A percentile compares a stretch with the other conserved stretches of the same genome.
These are phyloP conservation scores for Mechanitis mazaeus DNA, from an alignment of 2,888 invertebrate species.

Conservation along the genomic window DNA sequence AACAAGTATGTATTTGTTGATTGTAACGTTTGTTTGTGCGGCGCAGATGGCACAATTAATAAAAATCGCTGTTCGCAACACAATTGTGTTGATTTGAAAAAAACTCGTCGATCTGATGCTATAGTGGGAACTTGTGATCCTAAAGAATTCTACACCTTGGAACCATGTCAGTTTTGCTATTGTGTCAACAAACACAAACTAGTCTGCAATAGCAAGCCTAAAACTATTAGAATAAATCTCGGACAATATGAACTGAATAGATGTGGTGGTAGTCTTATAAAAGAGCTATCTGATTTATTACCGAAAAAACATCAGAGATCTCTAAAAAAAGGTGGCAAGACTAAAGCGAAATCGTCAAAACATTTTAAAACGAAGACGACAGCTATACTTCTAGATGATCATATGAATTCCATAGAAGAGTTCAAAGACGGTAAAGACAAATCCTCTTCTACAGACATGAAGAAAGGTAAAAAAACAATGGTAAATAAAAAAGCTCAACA, in stretches of 20 bases:
- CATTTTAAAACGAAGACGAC: constrained; percentile 15
- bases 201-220: constrained; percentile 46
- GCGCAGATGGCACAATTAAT: constrained; percentile 40
- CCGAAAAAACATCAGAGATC: constrained; percentile 19
- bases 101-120: constrained; percentile 24
- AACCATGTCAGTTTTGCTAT: constrained; percentile 57
- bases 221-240: constrained; percentile 34
- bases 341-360: constrained; percentile 8
- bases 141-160: constrained; percentile 54
- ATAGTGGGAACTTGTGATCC: constrained; percentile 44
- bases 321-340: constrained; percentile 23
- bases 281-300: constrained; percentile 21
- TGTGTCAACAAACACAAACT: constrained; percentile 51
- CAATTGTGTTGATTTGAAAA: constrained; percentile 32
- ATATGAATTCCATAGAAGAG: no score
- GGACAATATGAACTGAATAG: constrained; percentile 45
- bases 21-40: constrained; percentile 58
- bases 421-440: no score
- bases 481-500: no score
- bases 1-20: constrained; percentile 42
- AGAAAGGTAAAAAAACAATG: no score
- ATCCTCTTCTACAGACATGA: no score
- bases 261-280: constrained; percentile 40
- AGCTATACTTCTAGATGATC: no score
- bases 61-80: constrained; percentile 50